Evolutionary conservation across 2,888 invertebrate genomes (phyloP), one percentile per base, ranked within the genome.

Genomic region (Chrysolina americana): DNA sequence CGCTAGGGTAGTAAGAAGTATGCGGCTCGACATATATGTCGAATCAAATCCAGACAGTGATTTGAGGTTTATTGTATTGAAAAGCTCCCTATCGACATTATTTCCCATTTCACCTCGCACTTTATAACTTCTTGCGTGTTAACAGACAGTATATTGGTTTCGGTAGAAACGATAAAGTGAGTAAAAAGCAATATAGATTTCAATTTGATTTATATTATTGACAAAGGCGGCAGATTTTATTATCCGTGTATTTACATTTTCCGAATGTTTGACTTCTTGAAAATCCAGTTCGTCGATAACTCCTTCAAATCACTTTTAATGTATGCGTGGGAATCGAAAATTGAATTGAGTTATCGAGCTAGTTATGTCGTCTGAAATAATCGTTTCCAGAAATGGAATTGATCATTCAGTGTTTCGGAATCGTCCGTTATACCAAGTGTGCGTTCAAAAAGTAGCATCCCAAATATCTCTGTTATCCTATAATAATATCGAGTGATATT

Each of bases 41-140:
- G 80, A 81, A 81, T 82, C 81, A 80, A 79, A 80, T 76, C 68
- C 68, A 76, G 78, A 75, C 78, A 76, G 75, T 78, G 78, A 78
- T 74, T 80, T 78, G 79, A 78, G 75, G 79, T 78, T 79, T 81
- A 81, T 81, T 79, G 75, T 79, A 75, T 73, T 75, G 76, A 68
- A 77, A 77, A 77, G 73, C 68, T 75, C 69, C 76, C 78, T 79
- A 77, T 80, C 78, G 79, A 68, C 76, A 59, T 59, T 28, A 17
- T 28, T 59, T 59, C 28, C 28, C n/a, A 28, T 59, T 59, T 59
- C 8, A 28, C 23, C n/a, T 28, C 0, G 15, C 28, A 59, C 23
- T 28, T 28, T 59, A 59, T 28, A 59, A 28, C 59, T 59, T 59
- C 59, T 59, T 59, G 59, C 59, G 59, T 59, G 59, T 59, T 59